These are phyloP conservation scores for Metellina segmentata DNA, from an alignment of 2,888 invertebrate genomes.

Conservation along the genomic window DNA sequence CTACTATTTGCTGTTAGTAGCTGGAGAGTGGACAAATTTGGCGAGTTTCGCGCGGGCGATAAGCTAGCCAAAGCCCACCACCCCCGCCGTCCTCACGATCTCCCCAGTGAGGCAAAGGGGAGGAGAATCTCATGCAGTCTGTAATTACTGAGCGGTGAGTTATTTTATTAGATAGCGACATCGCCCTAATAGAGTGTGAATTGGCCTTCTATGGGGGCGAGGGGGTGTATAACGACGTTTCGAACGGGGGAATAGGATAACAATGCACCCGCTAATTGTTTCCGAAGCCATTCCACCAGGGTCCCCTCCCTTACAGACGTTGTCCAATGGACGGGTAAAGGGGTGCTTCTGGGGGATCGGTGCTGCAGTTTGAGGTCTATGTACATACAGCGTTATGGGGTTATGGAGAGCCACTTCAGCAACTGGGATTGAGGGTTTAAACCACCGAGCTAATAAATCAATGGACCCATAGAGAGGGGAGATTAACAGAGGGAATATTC, in stretches of 20 bases:
- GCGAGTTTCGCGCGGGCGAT: constrained; percentile 2
- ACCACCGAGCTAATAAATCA: constrained; percentile 12
- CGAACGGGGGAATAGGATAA: constrained; percentile 74
- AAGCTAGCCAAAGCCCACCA: constrained; percentile 30
- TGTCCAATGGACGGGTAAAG: not conserved
- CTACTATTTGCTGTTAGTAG: too few species aligned
- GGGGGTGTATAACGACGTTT: constrained; percentile 61
- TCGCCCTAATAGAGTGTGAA: constrained; percentile 76
- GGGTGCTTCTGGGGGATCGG: not conserved
- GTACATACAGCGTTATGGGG: constrained; percentile 12
- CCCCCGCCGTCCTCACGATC: constrained; percentile 50
- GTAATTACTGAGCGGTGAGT: constrained; percentile 76
- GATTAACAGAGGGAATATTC: not conserved
- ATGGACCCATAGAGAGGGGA: not conserved
- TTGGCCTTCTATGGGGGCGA: constrained; percentile 69
- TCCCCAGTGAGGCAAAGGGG: constrained; percentile 55
- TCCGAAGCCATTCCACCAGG: constrained; percentile 73
- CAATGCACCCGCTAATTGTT: constrained; percentile 76
- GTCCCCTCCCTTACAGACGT: not conserved
- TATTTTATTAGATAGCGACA: constrained; percentile 77
- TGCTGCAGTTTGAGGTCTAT: constrained; percentile 12
- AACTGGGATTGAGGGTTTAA: not conserved
- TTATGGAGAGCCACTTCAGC: constrained; percentile 21
- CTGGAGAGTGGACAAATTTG: not conserved
- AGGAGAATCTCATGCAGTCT: constrained; percentile 70